These are phyloP conservation scores for Bombus turneri DNA, from an alignment of 1,140 invertebrate species.

Conservation along the genomic window DNA sequence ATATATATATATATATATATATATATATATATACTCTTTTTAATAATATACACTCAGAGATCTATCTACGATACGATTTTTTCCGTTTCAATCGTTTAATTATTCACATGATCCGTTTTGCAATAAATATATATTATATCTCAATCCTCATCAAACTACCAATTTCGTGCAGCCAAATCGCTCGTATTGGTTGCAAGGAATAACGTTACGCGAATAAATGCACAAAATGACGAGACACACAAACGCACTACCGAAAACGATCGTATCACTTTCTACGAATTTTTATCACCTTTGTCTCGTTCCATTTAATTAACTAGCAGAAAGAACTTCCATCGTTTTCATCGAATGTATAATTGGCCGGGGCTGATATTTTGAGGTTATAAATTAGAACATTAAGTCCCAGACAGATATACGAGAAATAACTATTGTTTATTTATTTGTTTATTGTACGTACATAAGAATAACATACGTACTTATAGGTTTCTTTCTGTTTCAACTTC, in stretches of 20 bases:
- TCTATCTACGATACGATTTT: slow-evolving; percentile 66
- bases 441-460: neutral
- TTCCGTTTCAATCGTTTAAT: slow-evolving; percentile 47
- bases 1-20: neutral
- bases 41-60: slow-evolving; percentile 77
- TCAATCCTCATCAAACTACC: slow-evolving; percentile 72
- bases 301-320: slow-evolving; percentile 1
- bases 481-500: too few relatives aligned
- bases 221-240: slow-evolving; percentile 57
- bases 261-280: neutral
- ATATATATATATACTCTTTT: slow-evolving; percentile 60
- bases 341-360: neutral
- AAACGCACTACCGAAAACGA: slow-evolving; percentile 2
- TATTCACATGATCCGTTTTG: slow-evolving; percentile 72
- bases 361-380: neutral
- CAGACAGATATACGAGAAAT: too few relatives aligned
- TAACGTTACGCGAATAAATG: slow-evolving; percentile 74
- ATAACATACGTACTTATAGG: too few relatives aligned
- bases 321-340: neutral
- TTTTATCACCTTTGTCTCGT: neutral
- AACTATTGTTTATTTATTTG: neutral
- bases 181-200: slow-evolving; percentile 60
- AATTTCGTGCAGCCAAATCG: slow-evolving; percentile 56
- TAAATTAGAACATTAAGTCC: neutral
- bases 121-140: slow-evolving; percentile 74